Conservation (phyloP, 2,888 invertebrate genomes). For the Mantis religiosa region DNA sequence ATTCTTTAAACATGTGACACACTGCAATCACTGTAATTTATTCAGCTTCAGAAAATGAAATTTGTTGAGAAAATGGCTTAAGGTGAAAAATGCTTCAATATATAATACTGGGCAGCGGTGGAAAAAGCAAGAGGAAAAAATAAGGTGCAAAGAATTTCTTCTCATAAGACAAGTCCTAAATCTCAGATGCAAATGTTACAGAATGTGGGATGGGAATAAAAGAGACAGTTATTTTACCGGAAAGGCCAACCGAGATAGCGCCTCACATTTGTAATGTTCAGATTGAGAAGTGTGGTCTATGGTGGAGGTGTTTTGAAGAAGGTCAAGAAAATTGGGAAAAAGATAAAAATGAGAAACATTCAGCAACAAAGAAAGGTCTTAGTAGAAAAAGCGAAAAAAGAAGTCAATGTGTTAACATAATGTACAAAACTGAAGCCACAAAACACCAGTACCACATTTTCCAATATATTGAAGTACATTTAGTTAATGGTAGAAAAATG, state of each 20-base stretch:
- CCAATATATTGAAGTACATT: too few species aligned
- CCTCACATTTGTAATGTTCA: not conserved
- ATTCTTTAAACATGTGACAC: not conserved
- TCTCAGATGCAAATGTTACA: not conserved
- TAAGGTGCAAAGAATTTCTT: not conserved
- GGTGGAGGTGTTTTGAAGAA: too few species aligned
- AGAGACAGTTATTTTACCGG: not conserved
- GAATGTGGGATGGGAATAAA: not conserved
- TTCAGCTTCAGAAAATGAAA: not conserved
- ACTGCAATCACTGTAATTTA: not conserved
- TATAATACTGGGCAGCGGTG: not conserved
- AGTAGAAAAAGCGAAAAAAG: too few species aligned
- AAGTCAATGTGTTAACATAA: too few species aligned
- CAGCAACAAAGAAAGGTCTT: too few species aligned
- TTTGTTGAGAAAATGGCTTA: not conserved
- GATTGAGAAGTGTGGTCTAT: not conserved
- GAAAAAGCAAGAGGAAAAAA: not conserved
- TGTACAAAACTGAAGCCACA: too few species aligned
- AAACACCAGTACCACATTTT: too few species aligned
- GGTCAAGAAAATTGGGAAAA: not conserved
- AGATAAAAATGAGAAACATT: not conserved
- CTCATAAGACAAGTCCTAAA: not conserved
- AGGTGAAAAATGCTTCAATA: not conserved
- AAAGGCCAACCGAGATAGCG: not conserved
- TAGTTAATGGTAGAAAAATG: too few species aligned